A percentile compares a stretch with the other conserved stretches of the same genome.
Conservation (phyloP, 2,113 vertebrate species). For the Myodes glareolus region DNA sequence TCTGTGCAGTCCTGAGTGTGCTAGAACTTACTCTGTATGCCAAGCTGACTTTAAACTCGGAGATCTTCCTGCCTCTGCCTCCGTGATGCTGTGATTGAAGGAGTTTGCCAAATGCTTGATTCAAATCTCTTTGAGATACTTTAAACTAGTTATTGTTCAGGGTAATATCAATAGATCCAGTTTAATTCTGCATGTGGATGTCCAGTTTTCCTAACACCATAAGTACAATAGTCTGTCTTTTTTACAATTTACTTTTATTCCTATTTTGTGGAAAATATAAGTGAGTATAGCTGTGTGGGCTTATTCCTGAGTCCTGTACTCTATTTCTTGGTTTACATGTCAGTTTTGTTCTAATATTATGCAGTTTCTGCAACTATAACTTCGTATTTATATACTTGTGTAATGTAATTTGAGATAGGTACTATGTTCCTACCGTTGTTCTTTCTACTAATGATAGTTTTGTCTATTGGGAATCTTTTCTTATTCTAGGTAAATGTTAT, state of each 20-base stretch:
- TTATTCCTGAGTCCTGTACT: neutral
- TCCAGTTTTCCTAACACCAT: neutral
- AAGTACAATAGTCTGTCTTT: too few relatives aligned
- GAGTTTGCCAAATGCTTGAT: too few relatives aligned
- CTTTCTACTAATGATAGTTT: neutral
- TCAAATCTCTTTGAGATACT: neutral
- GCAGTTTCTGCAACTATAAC: neutral
- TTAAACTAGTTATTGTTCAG: too few relatives aligned
- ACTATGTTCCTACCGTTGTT: neutral
- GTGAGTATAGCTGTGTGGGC: neutral
- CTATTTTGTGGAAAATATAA: neutral
- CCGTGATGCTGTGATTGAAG: neutral
- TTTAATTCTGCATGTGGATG: neutral
- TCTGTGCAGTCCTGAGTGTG: neutral
- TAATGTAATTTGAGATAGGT: neutral
- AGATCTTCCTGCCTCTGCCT: neutral
- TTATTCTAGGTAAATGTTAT: neutral
- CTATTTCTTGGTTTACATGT: neutral
- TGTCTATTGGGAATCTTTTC: neutral
- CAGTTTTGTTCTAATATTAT: neutral
- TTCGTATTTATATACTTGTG: neutral
- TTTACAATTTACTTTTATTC: neutral
- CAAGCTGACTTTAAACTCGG: neutral
- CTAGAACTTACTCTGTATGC: neutral
- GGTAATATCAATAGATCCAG: neutral